Conservation (phyloP, 2,888 invertebrate genomes). For the Pseudanteris insignis region DNA sequence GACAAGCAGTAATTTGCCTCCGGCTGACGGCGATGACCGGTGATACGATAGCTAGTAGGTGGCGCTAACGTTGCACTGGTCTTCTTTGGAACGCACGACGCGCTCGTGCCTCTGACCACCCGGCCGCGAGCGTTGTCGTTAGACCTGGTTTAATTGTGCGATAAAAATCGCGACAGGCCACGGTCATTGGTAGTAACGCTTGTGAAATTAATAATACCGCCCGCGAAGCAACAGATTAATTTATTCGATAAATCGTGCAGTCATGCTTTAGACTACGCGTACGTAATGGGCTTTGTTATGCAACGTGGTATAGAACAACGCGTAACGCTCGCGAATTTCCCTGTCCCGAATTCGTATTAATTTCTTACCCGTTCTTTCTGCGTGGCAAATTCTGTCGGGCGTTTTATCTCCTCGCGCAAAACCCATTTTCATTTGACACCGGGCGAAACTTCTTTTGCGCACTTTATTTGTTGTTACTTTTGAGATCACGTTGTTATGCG, state of each 20-base stretch:
- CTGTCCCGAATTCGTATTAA: slow-evolving; percentile 9
- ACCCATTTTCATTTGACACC: slow-evolving; percentile 26
- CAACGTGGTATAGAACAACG: too few species aligned
- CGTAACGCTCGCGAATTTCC: too few species aligned
- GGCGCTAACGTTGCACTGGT: slow-evolving; percentile 43
- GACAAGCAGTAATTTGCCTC: slow-evolving; percentile 2
- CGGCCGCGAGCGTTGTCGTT: too few species aligned
- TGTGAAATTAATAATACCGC: slow-evolving; percentile 43
- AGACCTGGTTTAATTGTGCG: slow-evolving; percentile 67
- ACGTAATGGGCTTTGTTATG: too few species aligned
- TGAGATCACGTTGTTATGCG: slow-evolving; percentile 33
- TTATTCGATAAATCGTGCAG: slow-evolving; percentile 34
- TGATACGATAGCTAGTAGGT: slow-evolving; percentile 19
- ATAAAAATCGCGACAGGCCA: slow-evolving; percentile 67
- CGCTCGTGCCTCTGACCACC: too few species aligned
- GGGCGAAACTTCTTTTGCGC: slow-evolving; percentile 27
- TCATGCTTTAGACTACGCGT: too few species aligned
- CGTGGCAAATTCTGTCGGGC: not conserved
- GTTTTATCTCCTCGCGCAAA: slow-evolving; percentile 4
- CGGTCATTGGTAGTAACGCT: slow-evolving; percentile 48
- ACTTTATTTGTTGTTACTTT: slow-evolving; percentile 37
- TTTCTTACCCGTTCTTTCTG: not conserved
- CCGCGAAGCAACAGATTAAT: slow-evolving; percentile 25
- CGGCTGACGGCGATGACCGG: slow-evolving; percentile 21
- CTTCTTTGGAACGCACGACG: slow-evolving; percentile 43